Evolutionary conservation across 1,140 invertebrate species (phyloP), one percentile per base, ranked within the genome.

Genomic region (Papilio polyxenes): DNA sequence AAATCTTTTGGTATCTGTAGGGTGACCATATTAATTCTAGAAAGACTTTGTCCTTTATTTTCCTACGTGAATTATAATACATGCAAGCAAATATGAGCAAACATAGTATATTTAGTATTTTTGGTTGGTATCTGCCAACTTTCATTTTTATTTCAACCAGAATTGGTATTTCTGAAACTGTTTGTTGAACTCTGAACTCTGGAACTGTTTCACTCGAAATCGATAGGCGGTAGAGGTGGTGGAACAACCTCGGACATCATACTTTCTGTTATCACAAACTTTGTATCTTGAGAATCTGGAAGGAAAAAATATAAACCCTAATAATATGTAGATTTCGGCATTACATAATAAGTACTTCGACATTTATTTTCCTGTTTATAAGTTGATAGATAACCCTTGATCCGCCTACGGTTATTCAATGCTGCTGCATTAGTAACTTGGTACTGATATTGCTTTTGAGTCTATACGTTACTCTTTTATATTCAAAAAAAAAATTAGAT

Each of bases 231-330:
- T 44, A 86, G 53, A 8, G 87, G 84, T 0, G 87, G 87, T 6
- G 87, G 85, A 6, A 59, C 40, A 31, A 20, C 56, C 56, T 59
- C 56, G 6, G 56, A 59, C 56, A 82, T 84, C 20, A 59, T 80
- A 11, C 81, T 83, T 49, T 83, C 83, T 82, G 81, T 83, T 7
- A 83, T 49, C 9, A 75, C 83, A 56, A 84, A 83, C 82, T 83
- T 84, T 20, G 82, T 86, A 37, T 86, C 84, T 83, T 87, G 85
- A 20, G 85, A 87, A 83, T 87, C 85, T 87, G 77, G 20, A 82
- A 82, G 11, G 13, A 48, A 80, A 62, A 59, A 31, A 53, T 13
- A 69, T 20, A 17, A 40, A 15, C 11, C 15, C 8, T 7, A 8
- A 44, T 13, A 7, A 44, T 7, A 44, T 44, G 40, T 44, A 44